Evolutionary conservation across 2,113 vertebrate species (phyloP).

Genomic region (Nesospiza acunhae): DNA sequence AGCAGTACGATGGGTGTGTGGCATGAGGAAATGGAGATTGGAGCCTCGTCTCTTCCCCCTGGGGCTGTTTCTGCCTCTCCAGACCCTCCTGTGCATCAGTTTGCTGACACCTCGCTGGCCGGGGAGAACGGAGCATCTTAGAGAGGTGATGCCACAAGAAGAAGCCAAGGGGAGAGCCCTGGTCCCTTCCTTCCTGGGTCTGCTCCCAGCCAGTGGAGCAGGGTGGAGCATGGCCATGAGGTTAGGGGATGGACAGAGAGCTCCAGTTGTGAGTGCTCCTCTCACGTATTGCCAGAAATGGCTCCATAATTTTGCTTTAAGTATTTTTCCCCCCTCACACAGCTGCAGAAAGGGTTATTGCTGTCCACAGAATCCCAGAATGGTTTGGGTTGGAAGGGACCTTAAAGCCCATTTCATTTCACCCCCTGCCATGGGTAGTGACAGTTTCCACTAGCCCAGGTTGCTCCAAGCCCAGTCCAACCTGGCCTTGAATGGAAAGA

Average conservation of each 20-base stretch:
- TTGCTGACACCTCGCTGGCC: rapidly evolving
- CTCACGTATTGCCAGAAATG: not conserved
- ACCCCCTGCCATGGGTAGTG: not conserved
- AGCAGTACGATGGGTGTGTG: not conserved
- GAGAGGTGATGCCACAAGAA: not conserved
- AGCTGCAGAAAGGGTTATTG: not conserved
- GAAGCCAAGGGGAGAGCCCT: not conserved
- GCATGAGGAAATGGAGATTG: not conserved
- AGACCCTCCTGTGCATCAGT: not conserved
- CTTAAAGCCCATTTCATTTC: not conserved
- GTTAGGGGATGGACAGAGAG: not conserved
- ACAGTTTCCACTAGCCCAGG: not conserved
- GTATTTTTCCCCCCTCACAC: not conserved
- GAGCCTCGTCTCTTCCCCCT: not conserved
- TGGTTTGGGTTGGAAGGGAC: not conserved
- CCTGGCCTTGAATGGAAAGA: not conserved
- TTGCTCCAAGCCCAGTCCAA: not conserved
- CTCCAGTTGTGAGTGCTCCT: not conserved
- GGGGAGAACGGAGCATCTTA: rapidly evolving
- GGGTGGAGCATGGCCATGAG: not conserved
- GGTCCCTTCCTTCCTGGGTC: not conserved
- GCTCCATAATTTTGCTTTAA: rapidly evolving
- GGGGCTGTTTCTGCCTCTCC: not conserved
- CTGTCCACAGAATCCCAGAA: not conserved
- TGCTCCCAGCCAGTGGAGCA: not conserved